Base-by-base conservation (phyloP, 2,888 invertebrate species). In the Dasypogon diadema region DNA sequence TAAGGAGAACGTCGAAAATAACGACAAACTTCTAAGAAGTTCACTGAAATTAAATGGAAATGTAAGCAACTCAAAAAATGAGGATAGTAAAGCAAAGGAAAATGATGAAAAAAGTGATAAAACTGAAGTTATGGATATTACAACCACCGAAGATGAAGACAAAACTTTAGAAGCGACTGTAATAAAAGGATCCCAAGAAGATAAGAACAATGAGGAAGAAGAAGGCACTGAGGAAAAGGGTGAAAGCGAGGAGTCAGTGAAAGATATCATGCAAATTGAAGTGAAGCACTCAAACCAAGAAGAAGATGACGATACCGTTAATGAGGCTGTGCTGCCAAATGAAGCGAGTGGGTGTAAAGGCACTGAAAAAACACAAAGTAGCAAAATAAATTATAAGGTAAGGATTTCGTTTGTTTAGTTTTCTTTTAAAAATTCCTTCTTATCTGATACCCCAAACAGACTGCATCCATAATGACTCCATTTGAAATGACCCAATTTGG, bases 1-100 rank as follows among this genome's bases (percentile, higher is more conserved):
- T 2, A 73, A 73, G 12, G 73, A 73, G n/a, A 73, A 73, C 56
- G 56, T 56, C 26, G 73, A 73, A 24, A 73, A 73, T 56, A 73
- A 73, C 42, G 73, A 73, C 24, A 73, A 56, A 56, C 42, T 73
- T 8, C 14, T 73, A 22, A 54, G 22, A 18, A 70, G 22, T 14
- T 73, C 56, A 22, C 16, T 42, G 24, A 73, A 73, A 42, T 37
- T 73, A 18, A 73, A 73, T 37, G 73, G 73, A 10, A 73, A 42
- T 56, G 24, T 42, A 21, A 37, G 24, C 22, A 42, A 37, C 16
- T 18, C 24, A 37, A 56, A 42, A 42, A 42, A 21, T 21, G 55
- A 72, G 30, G 42, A 26, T 1, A 26, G 56, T 8, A 54, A 73
- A 24, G 6, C 24, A 42, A 73, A 55, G 14, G 26, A 42, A 10